Evolutionary conservation across 2,888 invertebrate genomes (phyloP).

Genomic region (Axea sp.): DNA sequence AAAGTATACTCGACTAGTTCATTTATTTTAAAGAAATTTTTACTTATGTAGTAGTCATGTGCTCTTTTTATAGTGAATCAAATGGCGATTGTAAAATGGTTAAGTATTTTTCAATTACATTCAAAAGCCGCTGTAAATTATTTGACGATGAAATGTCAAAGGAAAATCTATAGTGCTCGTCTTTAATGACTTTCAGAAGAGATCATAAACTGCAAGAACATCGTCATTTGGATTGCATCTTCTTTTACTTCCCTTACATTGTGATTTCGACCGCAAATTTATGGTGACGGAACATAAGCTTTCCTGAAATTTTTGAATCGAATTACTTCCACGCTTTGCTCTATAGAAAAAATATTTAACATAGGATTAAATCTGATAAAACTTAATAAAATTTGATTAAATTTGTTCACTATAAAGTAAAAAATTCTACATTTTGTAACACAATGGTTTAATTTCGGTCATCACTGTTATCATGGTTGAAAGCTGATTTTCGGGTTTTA

Average conservation of each 20-base stretch:
- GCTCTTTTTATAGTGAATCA: conserved; percentile 29
- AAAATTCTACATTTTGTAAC: too few relatives aligned
- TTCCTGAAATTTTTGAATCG: conserved; percentile 19
- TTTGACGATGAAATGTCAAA: conserved; percentile 39
- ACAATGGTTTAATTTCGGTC: too few relatives aligned
- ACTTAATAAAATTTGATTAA: conserved; percentile 12
- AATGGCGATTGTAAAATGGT: conserved; percentile 23
- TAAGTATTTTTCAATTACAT: conserved; percentile 43
- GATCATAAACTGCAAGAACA: conserved; percentile 45
- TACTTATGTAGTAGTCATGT: too few relatives aligned
- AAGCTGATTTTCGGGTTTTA: too few relatives aligned
- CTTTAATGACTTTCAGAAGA: conserved; percentile 43
- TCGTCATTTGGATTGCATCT: conserved; percentile 15
- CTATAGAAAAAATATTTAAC: conserved; percentile 11
- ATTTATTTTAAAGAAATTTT: too few relatives aligned
- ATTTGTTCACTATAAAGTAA: too few relatives aligned
- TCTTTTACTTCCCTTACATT: conserved; percentile 5
- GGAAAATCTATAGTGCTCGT: conserved; percentile 17
- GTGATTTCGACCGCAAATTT: conserved; percentile 44
- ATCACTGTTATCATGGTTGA: too few relatives aligned
- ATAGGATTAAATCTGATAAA: too few relatives aligned
- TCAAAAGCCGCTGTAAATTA: conserved; percentile 37
- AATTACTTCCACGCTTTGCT: conserved; percentile 33
- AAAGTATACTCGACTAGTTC: not conserved
- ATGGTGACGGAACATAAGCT: conserved; percentile 37